Evolutionary conservation across 2,888 invertebrate species (phyloP), one percentile per base, ranked within the genome.

Genomic region (Eupithecia dodoneata): DNA sequence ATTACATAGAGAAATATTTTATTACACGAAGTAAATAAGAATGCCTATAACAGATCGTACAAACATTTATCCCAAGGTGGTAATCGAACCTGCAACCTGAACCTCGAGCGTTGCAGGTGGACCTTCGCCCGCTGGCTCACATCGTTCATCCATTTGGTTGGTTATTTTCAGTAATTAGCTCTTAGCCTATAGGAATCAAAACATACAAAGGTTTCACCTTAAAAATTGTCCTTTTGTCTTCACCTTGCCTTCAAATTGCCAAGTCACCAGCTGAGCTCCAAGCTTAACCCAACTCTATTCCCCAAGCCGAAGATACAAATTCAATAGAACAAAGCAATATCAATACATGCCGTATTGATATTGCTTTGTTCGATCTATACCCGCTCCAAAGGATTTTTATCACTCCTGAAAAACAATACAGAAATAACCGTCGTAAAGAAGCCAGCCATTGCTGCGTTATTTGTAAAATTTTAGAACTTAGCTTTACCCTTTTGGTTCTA

Each of bases 321-420:
- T 66, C 15, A 42, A 7, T 42, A 12, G 42, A 13, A 66, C 30
- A 30, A 30, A 30, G 30, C 30, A 30, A 30, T 30, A 30, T 66
- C 15, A 42, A 7, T 42, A 12, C 13, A 13, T 42, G 42, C 2
- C 15, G 66, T 41, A 66, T 66, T 66, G 66, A 66, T 66, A 66
- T 66, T 72, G 59, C 76, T 77, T 72, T 63, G 72, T 73, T 73
- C 59, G 63, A 75, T 75, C 49, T 49, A 47, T 71, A 69, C 65
- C 49, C 49, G 74, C 59, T 72, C 63, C 75, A 72, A 69, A 72
- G 75, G 73, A 73, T 78, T 76, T 75, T 76, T 74, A 72, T 75
- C 75, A 63, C 66, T 76, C 59, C 76, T 69, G 78, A 76, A 78
- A 78, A 78, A 78, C 78, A 78, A 78, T 76, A 76, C 67, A 55